Conservation (phyloP, 1,140 invertebrate species). For the Coboldia fuscipes region DNA sequence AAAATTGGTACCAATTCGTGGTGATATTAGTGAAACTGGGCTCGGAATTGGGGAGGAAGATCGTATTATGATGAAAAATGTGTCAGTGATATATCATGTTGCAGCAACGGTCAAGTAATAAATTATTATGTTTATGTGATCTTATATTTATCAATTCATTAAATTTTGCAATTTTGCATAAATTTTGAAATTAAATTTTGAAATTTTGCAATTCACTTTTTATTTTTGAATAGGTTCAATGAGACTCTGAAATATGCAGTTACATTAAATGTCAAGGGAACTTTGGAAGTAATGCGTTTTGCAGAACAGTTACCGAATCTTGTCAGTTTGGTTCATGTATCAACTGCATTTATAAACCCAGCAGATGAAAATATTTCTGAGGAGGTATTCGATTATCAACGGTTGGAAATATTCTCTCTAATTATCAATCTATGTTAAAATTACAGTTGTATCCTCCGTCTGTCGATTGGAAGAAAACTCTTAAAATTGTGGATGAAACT, state of each 20-base stretch:
- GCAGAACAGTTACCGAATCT: slow-evolving; percentile 31
- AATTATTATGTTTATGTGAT: too few relatives aligned
- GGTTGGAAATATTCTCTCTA: neutral
- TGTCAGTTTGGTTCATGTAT: slow-evolving; percentile 33
- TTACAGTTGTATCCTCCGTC: slow-evolving; percentile 51
- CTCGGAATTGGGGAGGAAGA: neutral
- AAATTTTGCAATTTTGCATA: too few relatives aligned
- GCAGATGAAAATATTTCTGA: slow-evolving; percentile 31
- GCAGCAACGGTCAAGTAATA: neutral
- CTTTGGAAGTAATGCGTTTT: slow-evolving; percentile 26
- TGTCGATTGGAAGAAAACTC: slow-evolving; percentile 54
- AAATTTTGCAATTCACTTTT: too few relatives aligned
- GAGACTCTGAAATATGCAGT: slow-evolving; percentile 39
- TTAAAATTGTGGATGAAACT: slow-evolving; percentile 54
- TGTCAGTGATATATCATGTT: slow-evolving; percentile 1
- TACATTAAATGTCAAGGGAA: slow-evolving; percentile 27
- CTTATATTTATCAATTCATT: too few relatives aligned
- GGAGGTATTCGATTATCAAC: slow-evolving; percentile 34
- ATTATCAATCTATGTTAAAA: neutral
- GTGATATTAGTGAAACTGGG: slow-evolving; percentile 32
- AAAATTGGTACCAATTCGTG: slow-evolving; percentile 51
- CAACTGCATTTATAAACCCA: slow-evolving; percentile 37
- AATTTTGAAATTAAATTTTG: too few relatives aligned
- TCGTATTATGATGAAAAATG: neutral
- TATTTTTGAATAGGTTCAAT: slow-evolving; percentile 72